phyloP scores from a whole-genome alignment of 2,888 invertebrate genomes.

The Laothoe populi region DNA sequence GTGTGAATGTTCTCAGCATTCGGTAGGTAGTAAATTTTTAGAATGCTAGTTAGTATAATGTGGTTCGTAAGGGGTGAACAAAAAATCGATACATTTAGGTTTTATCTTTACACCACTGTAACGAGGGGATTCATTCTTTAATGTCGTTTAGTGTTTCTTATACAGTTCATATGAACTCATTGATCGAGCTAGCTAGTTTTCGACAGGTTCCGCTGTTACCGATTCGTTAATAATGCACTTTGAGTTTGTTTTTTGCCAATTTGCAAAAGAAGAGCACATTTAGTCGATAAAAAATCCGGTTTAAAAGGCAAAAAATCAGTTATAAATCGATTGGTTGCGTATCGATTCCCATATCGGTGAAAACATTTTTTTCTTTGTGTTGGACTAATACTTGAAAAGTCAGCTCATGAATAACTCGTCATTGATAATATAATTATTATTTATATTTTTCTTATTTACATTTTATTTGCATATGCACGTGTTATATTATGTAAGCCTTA shows the following conservation, averaged over 20 bases:
- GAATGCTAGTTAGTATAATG: conserved; percentile 83
- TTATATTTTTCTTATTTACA: background rate
- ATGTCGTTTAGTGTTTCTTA: conserved; percentile 26
- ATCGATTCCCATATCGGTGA: too few relatives aligned
- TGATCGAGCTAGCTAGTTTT: conserved; percentile 2
- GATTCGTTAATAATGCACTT: conserved; percentile 72
- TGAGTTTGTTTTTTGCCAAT: conserved; percentile 47
- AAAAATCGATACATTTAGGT: conserved; percentile 17
- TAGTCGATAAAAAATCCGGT: too few relatives aligned
- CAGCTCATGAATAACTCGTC: too few relatives aligned
- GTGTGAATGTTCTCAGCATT: conserved; percentile 77
- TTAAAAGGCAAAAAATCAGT: too few relatives aligned
- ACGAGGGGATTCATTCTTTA: conserved; percentile 13
- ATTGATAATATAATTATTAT: too few relatives aligned
- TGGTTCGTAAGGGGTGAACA: conserved; percentile 61
- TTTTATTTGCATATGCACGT: background rate
- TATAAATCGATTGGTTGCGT: too few relatives aligned
- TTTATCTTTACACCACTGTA: conserved; percentile 10
- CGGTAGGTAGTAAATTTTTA: conserved; percentile 83
- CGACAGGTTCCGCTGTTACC: conserved; percentile 44
- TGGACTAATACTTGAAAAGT: too few relatives aligned
- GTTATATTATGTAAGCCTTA: too few relatives aligned
- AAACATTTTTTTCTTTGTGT: too few relatives aligned
- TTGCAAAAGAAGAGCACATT: conserved; percentile 42
- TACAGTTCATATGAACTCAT: conserved; percentile 22